Evolutionary conservation across 2,797 vertebrate species (phyloP).

Genomic region (Melanotaenia trifasciata): DNA sequence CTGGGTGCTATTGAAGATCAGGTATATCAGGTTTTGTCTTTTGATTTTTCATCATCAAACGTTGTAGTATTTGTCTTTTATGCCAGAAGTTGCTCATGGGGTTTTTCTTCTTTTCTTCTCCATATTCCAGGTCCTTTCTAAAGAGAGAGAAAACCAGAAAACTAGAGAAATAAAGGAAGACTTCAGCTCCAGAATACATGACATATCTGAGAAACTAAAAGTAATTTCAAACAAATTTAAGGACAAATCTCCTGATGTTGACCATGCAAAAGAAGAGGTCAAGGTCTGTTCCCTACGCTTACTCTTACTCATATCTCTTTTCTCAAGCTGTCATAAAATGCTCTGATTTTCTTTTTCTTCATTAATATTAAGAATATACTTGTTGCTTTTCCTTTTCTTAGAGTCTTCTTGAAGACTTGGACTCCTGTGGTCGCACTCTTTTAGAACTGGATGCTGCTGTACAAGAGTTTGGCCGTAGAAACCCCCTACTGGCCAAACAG

Average conservation of each 20-base stretch:
- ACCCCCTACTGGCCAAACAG: conserved; percentile 88
- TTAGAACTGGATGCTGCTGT: conserved; percentile 89
- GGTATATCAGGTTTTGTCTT: conserved; percentile 74
- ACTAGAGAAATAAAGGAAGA: conserved; percentile 90
- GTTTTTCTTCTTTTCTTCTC: conserved; percentile 5
- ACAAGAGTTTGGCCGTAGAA: conserved; percentile 92
- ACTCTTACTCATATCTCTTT: neutral
- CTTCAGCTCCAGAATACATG: conserved; percentile 88
- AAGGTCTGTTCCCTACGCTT: conserved; percentile 81
- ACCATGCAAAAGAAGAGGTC: conserved; percentile 91
- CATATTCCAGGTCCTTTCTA: conserved; percentile 88
- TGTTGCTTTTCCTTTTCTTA: conserved; percentile 57
- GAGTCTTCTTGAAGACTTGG: conserved; percentile 91
- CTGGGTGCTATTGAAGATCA: conserved; percentile 92
- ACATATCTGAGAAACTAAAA: conserved; percentile 89
- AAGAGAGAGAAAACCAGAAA: conserved; percentile 91
- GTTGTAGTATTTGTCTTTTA: neutral
- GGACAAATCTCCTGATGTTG: conserved; percentile 89
- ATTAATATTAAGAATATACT: neutral
- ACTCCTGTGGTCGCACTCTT: conserved; percentile 87
- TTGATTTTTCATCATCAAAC: fast-evolving
- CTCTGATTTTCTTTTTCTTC: fast-evolving
- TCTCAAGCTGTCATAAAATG: neutral
- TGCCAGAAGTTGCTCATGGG: neutral
- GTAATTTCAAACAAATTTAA: conserved; percentile 89